These are phyloP conservation scores for Pentalonia nigronervosa DNA, from an alignment of 1,140 invertebrate genomes.

Conservation along the genomic window DNA sequence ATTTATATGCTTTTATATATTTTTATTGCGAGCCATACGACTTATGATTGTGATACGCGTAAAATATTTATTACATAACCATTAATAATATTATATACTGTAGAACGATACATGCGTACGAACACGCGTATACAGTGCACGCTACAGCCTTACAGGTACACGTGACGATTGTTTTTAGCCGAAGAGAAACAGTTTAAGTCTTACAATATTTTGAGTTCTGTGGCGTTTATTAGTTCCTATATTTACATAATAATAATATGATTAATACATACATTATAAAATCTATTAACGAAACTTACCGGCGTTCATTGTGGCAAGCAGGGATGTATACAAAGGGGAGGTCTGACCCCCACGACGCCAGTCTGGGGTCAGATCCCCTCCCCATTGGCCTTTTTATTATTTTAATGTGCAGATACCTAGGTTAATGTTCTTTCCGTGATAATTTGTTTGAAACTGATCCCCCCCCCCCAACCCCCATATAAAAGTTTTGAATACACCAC, in stretches of 20 bases:
- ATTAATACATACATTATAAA: neutral
- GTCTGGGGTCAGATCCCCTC: too few species aligned
- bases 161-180: neutral
- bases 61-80: neutral
- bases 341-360: too few species aligned
- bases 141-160: neutral
- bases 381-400: too few species aligned
- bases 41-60: neutral
- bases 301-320: neutral
- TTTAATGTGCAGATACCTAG: too few species aligned
- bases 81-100: neutral
- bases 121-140: neutral
- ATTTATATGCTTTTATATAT: neutral
- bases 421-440: too few species aligned
- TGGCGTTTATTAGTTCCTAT: neutral
- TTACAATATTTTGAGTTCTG: neutral
- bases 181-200: neutral
- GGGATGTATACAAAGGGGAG: too few species aligned
- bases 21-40: neutral
- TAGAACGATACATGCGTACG: neutral
- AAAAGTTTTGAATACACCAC: too few species aligned
- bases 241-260: neutral
- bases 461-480: too few species aligned
- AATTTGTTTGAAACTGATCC: too few species aligned
- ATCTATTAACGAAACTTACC: neutral